Percentiles rank a stretch among this genome's conserved stretches.
Evolutionary conservation across 2,888 invertebrate species (phyloP).

Genomic region (Galerucella nymphaeae): DNA sequence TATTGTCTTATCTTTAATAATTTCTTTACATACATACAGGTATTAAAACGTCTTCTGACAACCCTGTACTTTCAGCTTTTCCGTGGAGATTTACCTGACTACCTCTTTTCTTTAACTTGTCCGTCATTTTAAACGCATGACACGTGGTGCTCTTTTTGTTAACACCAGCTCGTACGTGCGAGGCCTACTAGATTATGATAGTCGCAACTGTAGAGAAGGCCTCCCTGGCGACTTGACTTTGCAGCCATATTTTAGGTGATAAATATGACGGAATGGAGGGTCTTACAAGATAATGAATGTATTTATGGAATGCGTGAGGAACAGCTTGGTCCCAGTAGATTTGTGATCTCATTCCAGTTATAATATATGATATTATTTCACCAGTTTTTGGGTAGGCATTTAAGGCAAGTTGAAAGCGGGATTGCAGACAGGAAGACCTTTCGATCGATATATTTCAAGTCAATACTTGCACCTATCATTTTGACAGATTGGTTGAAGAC

Average conservation of each 20-base stretch:
- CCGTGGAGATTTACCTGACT: constrained; percentile 46
- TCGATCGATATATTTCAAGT: too few relatives aligned
- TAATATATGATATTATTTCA: neutral
- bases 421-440: too few relatives aligned
- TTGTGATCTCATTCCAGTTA: neutral
- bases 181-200: constrained; percentile 40
- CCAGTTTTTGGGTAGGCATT: too few relatives aligned
- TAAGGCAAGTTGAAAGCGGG: too few relatives aligned
- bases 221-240: constrained; percentile 28
- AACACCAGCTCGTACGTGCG: constrained; percentile 52
- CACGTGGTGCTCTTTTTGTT: constrained; percentile 51
- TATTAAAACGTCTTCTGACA: constrained; percentile 15
- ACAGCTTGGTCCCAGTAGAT: neutral
- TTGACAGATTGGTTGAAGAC: too few relatives aligned
- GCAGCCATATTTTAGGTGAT: constrained; percentile 32
- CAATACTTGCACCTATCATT: too few relatives aligned
- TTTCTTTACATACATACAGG: neutral
- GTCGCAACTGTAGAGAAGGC: constrained; percentile 19
- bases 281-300: constrained; percentile 27
- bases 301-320: constrained; percentile 15
- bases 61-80: constrained; percentile 46
- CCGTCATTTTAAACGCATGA: constrained; percentile 50
- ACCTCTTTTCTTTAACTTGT: constrained; percentile 37
- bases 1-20: neutral
- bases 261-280: constrained; percentile 32